Conservation (phyloP, 2,888 invertebrate genomes). For the Pristionchus exspectatus region DNA sequence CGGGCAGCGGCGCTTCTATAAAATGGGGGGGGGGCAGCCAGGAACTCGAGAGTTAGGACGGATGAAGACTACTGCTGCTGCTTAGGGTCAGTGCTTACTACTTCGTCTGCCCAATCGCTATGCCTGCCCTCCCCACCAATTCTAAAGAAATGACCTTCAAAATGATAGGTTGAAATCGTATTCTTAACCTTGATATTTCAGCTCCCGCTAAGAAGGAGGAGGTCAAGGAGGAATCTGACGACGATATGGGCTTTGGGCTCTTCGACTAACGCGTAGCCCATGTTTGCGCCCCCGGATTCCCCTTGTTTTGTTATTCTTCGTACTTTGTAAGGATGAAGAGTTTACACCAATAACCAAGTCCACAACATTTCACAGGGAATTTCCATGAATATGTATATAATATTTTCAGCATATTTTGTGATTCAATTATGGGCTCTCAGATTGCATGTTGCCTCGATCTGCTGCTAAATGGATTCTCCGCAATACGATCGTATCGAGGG, state of each 20-base stretch:
- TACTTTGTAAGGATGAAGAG: constrained; percentile 54
- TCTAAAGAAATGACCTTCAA: no score
- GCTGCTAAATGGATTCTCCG: background rate
- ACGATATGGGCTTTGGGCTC: constrained; percentile 83
- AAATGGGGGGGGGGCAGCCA: no score
- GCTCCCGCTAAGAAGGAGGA: constrained; percentile 83
- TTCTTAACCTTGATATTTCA: constrained; percentile 51
- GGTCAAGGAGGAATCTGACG: constrained; percentile 82
- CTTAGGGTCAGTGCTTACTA: no score
- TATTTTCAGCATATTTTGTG: background rate
- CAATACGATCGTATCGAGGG: background rate
- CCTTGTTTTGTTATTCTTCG: constrained; percentile 62
- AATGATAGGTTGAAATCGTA: background rate
- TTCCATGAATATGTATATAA: background rate
- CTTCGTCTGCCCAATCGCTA: no score
- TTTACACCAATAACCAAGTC: background rate
- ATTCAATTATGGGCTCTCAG: background rate
- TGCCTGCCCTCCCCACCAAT: no score
- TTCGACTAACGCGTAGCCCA: constrained; percentile 82
- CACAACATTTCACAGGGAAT: background rate
- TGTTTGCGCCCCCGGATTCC: background rate
- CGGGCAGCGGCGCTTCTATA: no score
- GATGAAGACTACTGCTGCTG: no score
- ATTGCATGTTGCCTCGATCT: background rate
- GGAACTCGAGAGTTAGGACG: no score